These are phyloP conservation scores for Noctua pronuba DNA, from an alignment of 2,888 invertebrate species.

Conservation along the genomic window DNA sequence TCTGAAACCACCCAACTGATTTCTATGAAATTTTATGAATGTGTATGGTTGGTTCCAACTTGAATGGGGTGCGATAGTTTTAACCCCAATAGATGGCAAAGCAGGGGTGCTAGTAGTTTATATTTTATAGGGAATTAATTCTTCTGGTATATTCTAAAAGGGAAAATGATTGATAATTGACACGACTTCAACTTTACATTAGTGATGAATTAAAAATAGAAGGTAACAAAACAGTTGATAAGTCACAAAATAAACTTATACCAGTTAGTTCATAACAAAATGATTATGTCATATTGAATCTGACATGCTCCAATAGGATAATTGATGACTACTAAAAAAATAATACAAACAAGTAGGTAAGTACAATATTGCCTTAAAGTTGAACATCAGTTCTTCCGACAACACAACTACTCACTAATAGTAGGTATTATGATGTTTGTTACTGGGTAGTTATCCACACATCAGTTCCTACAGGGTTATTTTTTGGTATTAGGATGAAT, in stretches of 20 bases:
- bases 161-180: not conserved
- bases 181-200: not conserved
- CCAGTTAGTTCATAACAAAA: not conserved
- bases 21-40: not conserved
- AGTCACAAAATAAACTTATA: not conserved
- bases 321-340: slow-evolving; percentile 34
- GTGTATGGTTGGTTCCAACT: no score
- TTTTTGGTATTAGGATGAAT: not conserved
- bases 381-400: not conserved
- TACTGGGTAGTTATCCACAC: not conserved
- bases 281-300: slow-evolving; percentile 24
- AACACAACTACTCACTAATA: not conserved
- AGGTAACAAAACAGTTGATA: not conserved
- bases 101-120: not conserved
- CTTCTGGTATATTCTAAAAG: not conserved
- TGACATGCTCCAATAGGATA: slow-evolving; percentile 3
- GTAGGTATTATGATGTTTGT: not conserved
- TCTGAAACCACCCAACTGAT: not conserved
- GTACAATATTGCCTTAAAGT: not conserved
- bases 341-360: not conserved
- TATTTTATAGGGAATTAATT: not conserved
- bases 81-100: not conserved
- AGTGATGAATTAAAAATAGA: not conserved
- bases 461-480: not conserved
- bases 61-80: not conserved